A percentile compares a stretch with the other conserved stretches of the same genome.
phyloP scores from a whole-genome alignment of 53 echinoderm and acorn worm species.

The Zoroaster sp. region DNA sequence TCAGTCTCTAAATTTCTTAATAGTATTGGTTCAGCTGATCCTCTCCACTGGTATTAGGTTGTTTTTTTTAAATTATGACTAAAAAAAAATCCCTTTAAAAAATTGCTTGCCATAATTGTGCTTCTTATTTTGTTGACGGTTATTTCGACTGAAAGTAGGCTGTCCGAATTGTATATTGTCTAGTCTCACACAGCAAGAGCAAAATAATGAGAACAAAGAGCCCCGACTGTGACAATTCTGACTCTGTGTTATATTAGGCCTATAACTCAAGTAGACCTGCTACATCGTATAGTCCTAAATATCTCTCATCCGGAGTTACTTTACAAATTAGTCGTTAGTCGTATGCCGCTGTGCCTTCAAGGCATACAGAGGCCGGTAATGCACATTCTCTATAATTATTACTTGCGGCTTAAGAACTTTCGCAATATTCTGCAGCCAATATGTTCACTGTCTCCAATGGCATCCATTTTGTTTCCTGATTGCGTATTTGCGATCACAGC shows the following conservation, averaged over 20 bases:
- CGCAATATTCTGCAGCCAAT: background rate
- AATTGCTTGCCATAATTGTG: too few relatives aligned
- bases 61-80: too few relatives aligned
- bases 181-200: too few relatives aligned
- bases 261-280: background rate
- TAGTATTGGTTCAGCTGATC: background rate
- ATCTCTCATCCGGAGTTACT: background rate
- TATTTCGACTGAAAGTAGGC: too few relatives aligned
- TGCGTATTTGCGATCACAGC: background rate
- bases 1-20: background rate
- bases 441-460: background rate
- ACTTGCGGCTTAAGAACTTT: background rate
- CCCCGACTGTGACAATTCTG: too few relatives aligned
- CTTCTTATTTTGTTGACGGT: too few relatives aligned
- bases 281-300: background rate
- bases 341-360: background rate
- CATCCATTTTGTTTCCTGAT: too few relatives aligned
- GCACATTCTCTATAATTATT: background rate
- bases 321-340: constrained; percentile 21
- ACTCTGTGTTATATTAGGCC: too few relatives aligned
- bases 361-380: background rate
- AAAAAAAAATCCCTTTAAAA: too few relatives aligned
- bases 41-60: background rate
- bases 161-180: too few relatives aligned
- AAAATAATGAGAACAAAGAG: too few relatives aligned